Conservation (phyloP, 2,888 invertebrate genomes). For the Pammene aurita region DNA sequence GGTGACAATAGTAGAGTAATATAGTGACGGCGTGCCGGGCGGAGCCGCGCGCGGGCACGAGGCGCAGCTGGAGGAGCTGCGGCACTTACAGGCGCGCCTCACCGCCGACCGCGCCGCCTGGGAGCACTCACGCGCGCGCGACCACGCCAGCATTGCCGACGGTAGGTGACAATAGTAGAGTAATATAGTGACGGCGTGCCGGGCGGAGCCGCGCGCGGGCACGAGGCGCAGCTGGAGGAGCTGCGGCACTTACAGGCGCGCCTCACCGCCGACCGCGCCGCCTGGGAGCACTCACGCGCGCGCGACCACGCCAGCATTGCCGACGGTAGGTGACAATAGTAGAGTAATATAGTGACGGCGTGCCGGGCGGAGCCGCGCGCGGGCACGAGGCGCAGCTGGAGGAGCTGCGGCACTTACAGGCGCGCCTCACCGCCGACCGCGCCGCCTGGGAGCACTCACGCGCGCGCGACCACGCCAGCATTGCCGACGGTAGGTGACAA, state of each 20-base stretch:
- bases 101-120: conserved; percentile 87
- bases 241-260: conserved; percentile 94
- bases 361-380: too few relatives aligned
- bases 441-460: conserved; percentile 85
- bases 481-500: too few relatives aligned
- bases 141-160: conserved; percentile 57
- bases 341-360: too few relatives aligned
- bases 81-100: conserved; percentile 94
- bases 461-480: too few relatives aligned
- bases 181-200: too few relatives aligned
- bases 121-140: conserved; percentile 76
- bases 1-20: too few relatives aligned
- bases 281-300: conserved; percentile 70
- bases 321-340: conserved; percentile 79
- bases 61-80: conserved; percentile 88
- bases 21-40: too few relatives aligned
- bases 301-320: conserved; percentile 65
- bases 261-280: conserved; percentile 88
- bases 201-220: too few relatives aligned
- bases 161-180: conserved; percentile 83
- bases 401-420: conserved; percentile 95
- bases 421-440: conserved; percentile 90
- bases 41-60: too few relatives aligned
- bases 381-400: conserved; percentile 97
- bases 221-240: conserved; percentile 86